Evolutionary conservation across 2,888 invertebrate genomes (phyloP).

Genomic region (Gerris lacustris): DNA sequence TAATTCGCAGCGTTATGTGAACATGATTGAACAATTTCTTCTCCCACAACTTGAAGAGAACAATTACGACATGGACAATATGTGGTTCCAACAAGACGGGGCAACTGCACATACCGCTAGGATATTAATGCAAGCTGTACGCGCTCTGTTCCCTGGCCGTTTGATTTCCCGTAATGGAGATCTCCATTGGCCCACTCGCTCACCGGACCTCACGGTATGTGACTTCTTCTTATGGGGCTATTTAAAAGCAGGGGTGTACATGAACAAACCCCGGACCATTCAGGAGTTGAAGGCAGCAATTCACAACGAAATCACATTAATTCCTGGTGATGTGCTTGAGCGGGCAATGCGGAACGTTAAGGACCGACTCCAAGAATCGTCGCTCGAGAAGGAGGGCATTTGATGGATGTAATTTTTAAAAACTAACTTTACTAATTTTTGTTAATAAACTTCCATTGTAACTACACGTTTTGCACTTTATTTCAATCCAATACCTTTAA

Average conservation of each 20-base stretch:
- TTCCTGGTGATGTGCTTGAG: neutral
- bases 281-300: slow-evolving; percentile 7
- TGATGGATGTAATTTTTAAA: no score
- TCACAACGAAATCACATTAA: neutral
- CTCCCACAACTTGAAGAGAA: slow-evolving; percentile 18
- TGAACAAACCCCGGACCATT: slow-evolving; percentile 12
- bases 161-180: neutral
- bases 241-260: slow-evolving; percentile 7
- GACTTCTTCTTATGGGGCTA: slow-evolving; percentile 16
- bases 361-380: no score
- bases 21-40: slow-evolving; percentile 19
- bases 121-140: slow-evolving; percentile 8
- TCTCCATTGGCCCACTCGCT: slow-evolving; percentile 5
- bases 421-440: no score
- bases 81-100: neutral
- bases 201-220: slow-evolving; percentile 14
- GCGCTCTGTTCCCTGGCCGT: slow-evolving; percentile 3
- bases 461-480: no score
- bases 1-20: slow-evolving; percentile 15
- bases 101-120: slow-evolving; percentile 16
- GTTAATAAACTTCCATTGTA: no score
- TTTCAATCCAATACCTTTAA: no score
- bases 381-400: no score
- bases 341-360: slow-evolving; percentile 7
- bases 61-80: slow-evolving; percentile 14